These are phyloP conservation scores for Heliocidaris tuberculata DNA, from an alignment of 35 echinoderm and acorn worm genomes.

Conservation along the genomic window DNA sequence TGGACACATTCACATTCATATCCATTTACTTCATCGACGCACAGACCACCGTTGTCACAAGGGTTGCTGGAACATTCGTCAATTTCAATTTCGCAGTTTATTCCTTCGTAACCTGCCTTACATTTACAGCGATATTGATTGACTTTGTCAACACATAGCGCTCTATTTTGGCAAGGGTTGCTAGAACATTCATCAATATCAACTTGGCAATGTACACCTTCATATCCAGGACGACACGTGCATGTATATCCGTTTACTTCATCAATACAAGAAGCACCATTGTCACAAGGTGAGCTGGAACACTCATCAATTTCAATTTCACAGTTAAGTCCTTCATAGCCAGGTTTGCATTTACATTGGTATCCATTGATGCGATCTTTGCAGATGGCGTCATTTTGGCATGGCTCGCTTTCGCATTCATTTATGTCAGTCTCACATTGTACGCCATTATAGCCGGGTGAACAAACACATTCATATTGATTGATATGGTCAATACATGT, in stretches of 20 bases:
- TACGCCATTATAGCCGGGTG: constrained; percentile 54
- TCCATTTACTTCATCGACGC: constrained; percentile 41
- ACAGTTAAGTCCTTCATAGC: constrained; percentile 50
- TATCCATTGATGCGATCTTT: constrained; percentile 51
- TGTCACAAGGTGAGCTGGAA: constrained; percentile 45
- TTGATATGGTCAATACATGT: constrained; percentile 52
- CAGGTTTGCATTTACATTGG: constrained; percentile 55
- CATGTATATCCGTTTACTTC: constrained; percentile 23
- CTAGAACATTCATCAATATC: constrained; percentile 49
- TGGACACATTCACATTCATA: constrained; percentile 49
- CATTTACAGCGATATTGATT: constrained; percentile 25
- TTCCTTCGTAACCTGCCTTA: not conserved
- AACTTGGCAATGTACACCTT: constrained; percentile 4
- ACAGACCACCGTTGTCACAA: constrained; percentile 55
- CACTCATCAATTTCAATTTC: constrained; percentile 60
- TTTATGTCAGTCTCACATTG: constrained; percentile 63
- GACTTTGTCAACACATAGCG: not conserved
- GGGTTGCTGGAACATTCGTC: constrained; percentile 53
- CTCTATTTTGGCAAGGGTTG: constrained; percentile 40
- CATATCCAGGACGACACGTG: not conserved
- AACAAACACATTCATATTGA: constrained; percentile 49
- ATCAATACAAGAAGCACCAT: constrained; percentile 57
- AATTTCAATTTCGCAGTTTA: constrained; percentile 28
- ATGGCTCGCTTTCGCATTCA: constrained; percentile 46
- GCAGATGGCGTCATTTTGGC: constrained; percentile 65